Evolutionary conservation across 2,797 vertebrate species (phyloP).

Genomic region (Poecile montanus): DNA sequence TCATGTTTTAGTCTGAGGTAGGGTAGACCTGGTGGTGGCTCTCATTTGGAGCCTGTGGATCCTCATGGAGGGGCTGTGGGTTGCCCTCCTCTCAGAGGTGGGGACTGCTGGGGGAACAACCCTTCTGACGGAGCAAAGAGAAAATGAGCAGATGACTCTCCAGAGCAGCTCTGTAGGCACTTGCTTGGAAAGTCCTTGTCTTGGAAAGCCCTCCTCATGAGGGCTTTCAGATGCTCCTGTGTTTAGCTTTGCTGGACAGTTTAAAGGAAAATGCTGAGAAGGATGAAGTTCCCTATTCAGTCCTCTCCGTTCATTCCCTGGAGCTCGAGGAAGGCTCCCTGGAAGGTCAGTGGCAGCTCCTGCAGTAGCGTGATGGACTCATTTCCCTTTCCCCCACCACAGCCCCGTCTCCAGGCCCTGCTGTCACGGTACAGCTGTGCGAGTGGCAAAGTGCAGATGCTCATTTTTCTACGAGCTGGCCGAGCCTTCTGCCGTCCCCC

Average conservation of each 20-base stretch:
- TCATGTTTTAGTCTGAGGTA: neutral
- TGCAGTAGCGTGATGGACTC: neutral
- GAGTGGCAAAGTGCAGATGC: slow-evolving; percentile 2
- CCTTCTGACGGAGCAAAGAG: neutral
- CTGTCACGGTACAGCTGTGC: neutral
- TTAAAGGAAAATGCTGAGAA: neutral
- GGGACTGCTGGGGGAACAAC: neutral
- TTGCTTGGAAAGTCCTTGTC: neutral
- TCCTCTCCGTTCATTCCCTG: neutral
- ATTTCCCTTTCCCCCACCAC: neutral
- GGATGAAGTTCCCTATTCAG: neutral
- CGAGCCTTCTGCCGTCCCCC: neutral
- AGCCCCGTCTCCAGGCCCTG: neutral
- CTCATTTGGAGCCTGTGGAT: neutral
- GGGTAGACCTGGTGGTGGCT: neutral
- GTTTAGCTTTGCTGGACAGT: neutral
- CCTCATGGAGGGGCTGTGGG: rapidly evolving
- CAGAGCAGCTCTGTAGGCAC: neutral
- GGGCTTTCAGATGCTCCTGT: neutral
- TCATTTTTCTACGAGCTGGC: neutral
- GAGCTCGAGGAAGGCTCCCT: neutral
- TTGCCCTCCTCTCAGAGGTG: neutral
- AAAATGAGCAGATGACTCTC: neutral
- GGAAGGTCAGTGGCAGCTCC: neutral
- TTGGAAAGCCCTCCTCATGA: neutral